Evolutionary conservation across 1,140 invertebrate genomes (phyloP).

Genomic region (Asbolus verrucosus): DNA sequence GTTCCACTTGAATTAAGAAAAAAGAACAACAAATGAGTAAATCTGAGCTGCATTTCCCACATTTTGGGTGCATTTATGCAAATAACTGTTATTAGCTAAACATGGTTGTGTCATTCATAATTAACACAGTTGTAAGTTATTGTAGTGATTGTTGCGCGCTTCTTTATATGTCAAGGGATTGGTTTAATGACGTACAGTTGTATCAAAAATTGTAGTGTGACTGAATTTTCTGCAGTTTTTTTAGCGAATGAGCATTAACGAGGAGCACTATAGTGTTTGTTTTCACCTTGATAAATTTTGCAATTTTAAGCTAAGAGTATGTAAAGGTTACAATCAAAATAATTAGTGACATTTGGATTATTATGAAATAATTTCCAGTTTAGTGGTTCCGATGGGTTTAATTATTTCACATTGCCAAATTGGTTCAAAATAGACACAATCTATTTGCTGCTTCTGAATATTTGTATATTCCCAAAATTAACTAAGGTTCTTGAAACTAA

Average conservation of each 20-base stretch:
- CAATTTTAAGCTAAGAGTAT: background rate
- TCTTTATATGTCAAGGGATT: slow-evolving; percentile 21
- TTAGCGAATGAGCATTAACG: too few relatives aligned
- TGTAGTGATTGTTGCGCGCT: slow-evolving; percentile 11
- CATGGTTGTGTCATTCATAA: slow-evolving; percentile 5
- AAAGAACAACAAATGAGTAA: too few relatives aligned
- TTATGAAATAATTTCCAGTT: slow-evolving; percentile 1
- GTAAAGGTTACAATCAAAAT: slow-evolving; percentile 14
- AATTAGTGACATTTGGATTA: slow-evolving; percentile 7
- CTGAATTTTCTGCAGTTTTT: slow-evolving; percentile 1
- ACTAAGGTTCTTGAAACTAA: slow-evolving; percentile 2
- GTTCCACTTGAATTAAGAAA: too few relatives aligned
- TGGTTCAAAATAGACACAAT: background rate
- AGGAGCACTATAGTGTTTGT: too few relatives aligned
- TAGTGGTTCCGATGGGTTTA: background rate
- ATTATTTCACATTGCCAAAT: background rate
- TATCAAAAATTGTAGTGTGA: background rate
- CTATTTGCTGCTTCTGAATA: background rate
- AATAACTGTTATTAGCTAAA: background rate
- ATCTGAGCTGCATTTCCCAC: too few relatives aligned
- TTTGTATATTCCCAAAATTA: background rate
- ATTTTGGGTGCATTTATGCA: background rate
- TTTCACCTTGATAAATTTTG: slow-evolving; percentile 11
- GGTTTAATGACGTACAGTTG: slow-evolving; percentile 5
- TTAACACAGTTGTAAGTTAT: slow-evolving; percentile 6